Percentiles rank a stretch among this genome's conserved stretches.
phyloP scores from a whole-genome alignment of 2,888 invertebrate species.

The Timema podura region DNA sequence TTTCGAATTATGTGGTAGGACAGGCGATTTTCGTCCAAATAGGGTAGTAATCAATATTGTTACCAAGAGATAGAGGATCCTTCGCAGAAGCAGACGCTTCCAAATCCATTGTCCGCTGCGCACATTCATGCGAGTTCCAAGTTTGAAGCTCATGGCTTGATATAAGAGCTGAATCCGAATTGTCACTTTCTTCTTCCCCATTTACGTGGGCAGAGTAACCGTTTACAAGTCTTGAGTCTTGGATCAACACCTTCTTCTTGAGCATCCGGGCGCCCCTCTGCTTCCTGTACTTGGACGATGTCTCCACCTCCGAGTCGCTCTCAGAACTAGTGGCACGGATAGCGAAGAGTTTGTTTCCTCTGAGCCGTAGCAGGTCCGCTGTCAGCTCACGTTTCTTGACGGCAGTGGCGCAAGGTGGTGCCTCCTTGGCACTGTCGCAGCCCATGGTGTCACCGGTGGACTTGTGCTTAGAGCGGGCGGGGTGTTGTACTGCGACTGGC shows the following conservation, averaged over 20 bases:
- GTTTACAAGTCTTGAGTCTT: slow-evolving; percentile 15
- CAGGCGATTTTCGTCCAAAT: slow-evolving; percentile 55
- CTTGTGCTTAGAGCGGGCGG: slow-evolving; percentile 42
- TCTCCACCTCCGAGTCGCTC: slow-evolving; percentile 34
- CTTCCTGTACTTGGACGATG: slow-evolving; percentile 30
- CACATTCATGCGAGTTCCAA: slow-evolving; percentile 52
- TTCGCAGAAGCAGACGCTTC: slow-evolving; percentile 44
- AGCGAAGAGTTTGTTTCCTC: slow-evolving; percentile 15
- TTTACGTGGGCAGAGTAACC: neutral
- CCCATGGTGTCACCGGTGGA: slow-evolving; percentile 18
- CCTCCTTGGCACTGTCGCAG: slow-evolving; percentile 9
- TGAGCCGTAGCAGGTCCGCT: slow-evolving; percentile 24
- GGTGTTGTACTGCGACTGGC: slow-evolving; percentile 54
- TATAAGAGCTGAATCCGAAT: slow-evolving; percentile 11
- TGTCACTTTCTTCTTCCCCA: slow-evolving; percentile 26
- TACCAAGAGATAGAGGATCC: slow-evolving; percentile 53
- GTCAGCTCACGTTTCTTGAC: slow-evolving; percentile 23
- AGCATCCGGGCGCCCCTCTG: slow-evolving; percentile 35
- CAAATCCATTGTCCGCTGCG: slow-evolving; percentile 38
- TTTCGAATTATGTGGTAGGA: too few relatives aligned
- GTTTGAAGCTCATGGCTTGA: slow-evolving; percentile 47
- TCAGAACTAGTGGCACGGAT: slow-evolving; percentile 29
- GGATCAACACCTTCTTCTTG: slow-evolving; percentile 34
- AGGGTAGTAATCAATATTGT: slow-evolving; percentile 59
- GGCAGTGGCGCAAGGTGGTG: too few relatives aligned